phyloP scores from a whole-genome alignment of 1,140 invertebrate genomes.

The Bombus vancouverensis region DNA sequence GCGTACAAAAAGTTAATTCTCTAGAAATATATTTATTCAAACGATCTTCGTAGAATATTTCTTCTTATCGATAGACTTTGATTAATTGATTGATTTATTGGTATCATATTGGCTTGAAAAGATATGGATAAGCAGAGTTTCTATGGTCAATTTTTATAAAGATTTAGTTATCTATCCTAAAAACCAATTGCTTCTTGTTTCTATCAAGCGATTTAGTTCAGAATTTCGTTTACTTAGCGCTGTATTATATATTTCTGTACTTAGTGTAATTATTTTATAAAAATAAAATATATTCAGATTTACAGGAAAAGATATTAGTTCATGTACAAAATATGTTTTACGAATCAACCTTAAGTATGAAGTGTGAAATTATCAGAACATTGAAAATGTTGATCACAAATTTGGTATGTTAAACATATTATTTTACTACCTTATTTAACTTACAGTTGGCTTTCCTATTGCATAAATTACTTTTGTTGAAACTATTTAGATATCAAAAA shows the following conservation, averaged over 20 bases:
- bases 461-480: not conserved
- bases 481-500: not conserved
- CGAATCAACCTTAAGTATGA: constrained; percentile 69
- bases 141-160: no score
- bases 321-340: constrained; percentile 73
- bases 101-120: no score
- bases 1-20: not conserved
- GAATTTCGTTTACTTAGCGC: not conserved
- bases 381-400: constrained; percentile 71
- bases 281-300: constrained; percentile 59
- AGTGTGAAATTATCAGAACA: constrained; percentile 75
- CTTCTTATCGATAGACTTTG: no score
- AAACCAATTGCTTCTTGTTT: no score
- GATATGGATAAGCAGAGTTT: no score
- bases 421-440: not conserved
- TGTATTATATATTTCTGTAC: no score
- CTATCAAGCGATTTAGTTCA: not conserved
- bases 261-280: not conserved
- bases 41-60: not conserved
- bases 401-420: constrained; percentile 63
- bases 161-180: no score
- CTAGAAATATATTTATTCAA: constrained; percentile 9
- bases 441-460: not conserved
- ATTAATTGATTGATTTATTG: no score
- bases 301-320: constrained; percentile 68